phyloP scores from a whole-genome alignment of 2,113 vertebrate genomes.

The Antidorcas marsupialis region DNA sequence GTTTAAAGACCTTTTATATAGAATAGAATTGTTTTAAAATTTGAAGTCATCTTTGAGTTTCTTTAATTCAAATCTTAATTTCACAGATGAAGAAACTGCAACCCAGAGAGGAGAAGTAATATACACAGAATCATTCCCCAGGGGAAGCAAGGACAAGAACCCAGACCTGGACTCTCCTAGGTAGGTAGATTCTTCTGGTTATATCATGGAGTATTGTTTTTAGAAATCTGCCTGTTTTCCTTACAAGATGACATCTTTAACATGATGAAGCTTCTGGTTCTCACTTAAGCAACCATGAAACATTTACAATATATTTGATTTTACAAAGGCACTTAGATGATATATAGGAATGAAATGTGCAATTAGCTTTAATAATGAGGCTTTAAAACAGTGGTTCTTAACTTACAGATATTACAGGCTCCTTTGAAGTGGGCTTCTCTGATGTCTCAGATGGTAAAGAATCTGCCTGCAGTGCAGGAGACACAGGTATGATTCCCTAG shows the following conservation, averaged over 20 bases:
- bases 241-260: not conserved
- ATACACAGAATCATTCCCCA: not conserved
- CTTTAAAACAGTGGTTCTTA: not conserved
- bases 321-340: not conserved
- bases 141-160: not conserved
- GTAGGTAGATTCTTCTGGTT: slow-evolving; percentile 18
- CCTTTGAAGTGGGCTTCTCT: not conserved
- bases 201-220: not conserved
- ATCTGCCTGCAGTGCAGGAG: not conserved
- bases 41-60: not conserved
- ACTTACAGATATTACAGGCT: not conserved
- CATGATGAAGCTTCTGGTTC: not conserved
- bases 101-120: not conserved
- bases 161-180: not conserved
- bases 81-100: slow-evolving; percentile 51
- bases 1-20: not conserved
- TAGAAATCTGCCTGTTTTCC: not conserved
- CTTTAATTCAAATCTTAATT: slow-evolving; percentile 18
- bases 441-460: not conserved
- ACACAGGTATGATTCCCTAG: not conserved
- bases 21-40: not conserved
- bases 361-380: not conserved
- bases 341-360: not conserved
- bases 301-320: not conserved
- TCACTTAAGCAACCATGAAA: not conserved